phyloP scores from a whole-genome alignment of 2,888 invertebrate genomes.

The Salpingus planirostris region DNA sequence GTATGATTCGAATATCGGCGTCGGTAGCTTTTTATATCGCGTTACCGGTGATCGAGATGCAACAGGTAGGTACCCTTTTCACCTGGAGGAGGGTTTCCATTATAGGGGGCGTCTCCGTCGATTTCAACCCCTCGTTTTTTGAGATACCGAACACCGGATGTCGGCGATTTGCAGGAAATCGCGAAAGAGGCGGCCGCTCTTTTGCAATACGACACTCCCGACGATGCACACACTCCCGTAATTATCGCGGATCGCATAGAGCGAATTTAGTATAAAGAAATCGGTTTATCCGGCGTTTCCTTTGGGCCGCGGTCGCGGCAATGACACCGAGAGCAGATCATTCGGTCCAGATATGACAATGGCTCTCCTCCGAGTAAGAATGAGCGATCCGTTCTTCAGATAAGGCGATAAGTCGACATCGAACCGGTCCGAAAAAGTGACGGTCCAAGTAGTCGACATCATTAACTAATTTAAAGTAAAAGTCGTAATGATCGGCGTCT shows the following conservation, averaged over 20 bases:
- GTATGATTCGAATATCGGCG: too few relatives aligned
- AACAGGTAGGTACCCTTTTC: too few relatives aligned
- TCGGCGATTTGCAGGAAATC: neutral
- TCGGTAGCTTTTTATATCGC: too few relatives aligned
- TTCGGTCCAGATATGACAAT: conserved; percentile 8
- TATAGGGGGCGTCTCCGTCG: too few relatives aligned
- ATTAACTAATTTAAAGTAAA: conserved; percentile 24
- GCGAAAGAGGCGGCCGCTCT: conserved; percentile 14
- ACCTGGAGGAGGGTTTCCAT: too few relatives aligned
- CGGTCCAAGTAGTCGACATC: conserved; percentile 19
- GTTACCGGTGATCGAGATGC: too few relatives aligned
- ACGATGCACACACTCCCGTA: too few relatives aligned
- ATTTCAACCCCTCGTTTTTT: conserved; percentile 1
- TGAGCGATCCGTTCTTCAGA: conserved; percentile 11
- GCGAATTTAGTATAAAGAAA: too few relatives aligned
- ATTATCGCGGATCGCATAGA: too few relatives aligned
- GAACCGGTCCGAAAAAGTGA: conserved; percentile 21
- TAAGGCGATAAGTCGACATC: conserved; percentile 15
- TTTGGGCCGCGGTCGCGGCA: conserved; percentile 1
- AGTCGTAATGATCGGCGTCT: too few relatives aligned
- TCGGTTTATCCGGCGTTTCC: too few relatives aligned
- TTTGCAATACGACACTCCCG: conserved; percentile 14
- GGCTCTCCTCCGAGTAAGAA: conserved; percentile 9
- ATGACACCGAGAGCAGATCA: neutral
- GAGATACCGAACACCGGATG: neutral